These are phyloP conservation scores for Heliconius hortense DNA, from an alignment of 2,888 invertebrate genomes.

Conservation along the genomic window DNA sequence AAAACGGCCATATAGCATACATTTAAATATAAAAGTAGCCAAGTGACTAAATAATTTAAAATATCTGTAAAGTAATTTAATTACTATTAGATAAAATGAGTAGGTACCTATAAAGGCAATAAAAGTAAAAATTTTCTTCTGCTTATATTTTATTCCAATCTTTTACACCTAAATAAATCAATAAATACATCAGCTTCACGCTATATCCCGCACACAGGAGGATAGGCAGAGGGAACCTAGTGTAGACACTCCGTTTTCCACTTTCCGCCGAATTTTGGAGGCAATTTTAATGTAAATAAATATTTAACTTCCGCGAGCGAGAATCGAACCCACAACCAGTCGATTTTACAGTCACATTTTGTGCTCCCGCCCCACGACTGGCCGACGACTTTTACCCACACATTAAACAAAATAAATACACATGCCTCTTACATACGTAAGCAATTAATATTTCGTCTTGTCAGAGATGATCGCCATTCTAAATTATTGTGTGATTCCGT, in stretches of 20 bases:
- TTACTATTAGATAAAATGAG: not conserved
- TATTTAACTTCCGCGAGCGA: too few species aligned
- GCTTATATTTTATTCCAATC: not conserved
- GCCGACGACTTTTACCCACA: not conserved
- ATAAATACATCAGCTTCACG: not conserved
- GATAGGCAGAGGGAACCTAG: too few species aligned
- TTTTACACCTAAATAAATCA: not conserved
- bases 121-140: not conserved
- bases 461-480: constrained; percentile 24
- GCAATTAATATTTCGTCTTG: constrained; percentile 32
- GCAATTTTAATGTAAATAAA: too few species aligned
- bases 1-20: not conserved
- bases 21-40: constrained; percentile 6
- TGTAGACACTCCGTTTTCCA: too few species aligned
- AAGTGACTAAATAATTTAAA: not conserved
- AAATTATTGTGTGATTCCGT: constrained; percentile 30
- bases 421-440: constrained; percentile 23
- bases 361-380: too few species aligned
- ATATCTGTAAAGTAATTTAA: constrained; percentile 2
- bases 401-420: constrained; percentile 8
- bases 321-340: too few species aligned
- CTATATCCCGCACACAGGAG: too few species aligned
- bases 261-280: too few species aligned
- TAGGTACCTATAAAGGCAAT: not conserved
- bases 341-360: too few species aligned